phyloP scores from a whole-genome alignment of 2,797 vertebrate genomes.

The Sebastes hubbsi region DNA sequence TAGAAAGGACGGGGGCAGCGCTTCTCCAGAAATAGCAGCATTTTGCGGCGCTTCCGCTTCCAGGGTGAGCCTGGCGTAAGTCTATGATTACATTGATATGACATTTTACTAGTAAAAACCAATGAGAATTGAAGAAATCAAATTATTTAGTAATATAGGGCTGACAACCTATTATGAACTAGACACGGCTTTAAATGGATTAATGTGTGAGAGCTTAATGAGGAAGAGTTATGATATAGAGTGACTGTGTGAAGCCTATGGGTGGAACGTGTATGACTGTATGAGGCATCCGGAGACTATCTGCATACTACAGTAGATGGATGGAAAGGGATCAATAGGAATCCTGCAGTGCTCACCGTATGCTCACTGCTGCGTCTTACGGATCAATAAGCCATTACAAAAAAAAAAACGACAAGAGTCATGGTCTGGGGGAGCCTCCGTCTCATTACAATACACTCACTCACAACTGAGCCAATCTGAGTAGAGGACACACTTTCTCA shows the following conservation, averaged over 20 bases:
- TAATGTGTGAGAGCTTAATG: not conserved
- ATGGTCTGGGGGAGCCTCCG: slow-evolving; percentile 43
- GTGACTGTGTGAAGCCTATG: not conserved
- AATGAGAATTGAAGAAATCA: not conserved
- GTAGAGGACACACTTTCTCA: slow-evolving; percentile 53
- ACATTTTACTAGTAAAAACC: not conserved
- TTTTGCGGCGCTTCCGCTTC: not conserved
- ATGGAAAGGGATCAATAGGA: slow-evolving; percentile 58
- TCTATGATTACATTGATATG: not conserved
- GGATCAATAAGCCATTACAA: slow-evolving; percentile 79
- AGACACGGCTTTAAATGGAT: not conserved
- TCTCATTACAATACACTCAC: slow-evolving; percentile 55
- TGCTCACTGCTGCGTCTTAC: slow-evolving; percentile 37
- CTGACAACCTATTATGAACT: not conserved
- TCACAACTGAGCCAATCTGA: slow-evolving; percentile 50
- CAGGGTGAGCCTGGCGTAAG: not conserved
- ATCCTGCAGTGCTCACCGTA: slow-evolving; percentile 59
- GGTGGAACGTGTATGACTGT: not conserved
- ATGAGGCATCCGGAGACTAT: slow-evolving; percentile 24
- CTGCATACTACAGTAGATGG: slow-evolving; percentile 31
- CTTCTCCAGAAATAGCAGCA: not conserved
- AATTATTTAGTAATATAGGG: not conserved
- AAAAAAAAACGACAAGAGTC: slow-evolving; percentile 46
- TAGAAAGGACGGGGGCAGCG: fast-evolving
- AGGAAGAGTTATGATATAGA: not conserved